Conservation (phyloP, 1,140 invertebrate species). For the Polyergus mexicanus region DNA sequence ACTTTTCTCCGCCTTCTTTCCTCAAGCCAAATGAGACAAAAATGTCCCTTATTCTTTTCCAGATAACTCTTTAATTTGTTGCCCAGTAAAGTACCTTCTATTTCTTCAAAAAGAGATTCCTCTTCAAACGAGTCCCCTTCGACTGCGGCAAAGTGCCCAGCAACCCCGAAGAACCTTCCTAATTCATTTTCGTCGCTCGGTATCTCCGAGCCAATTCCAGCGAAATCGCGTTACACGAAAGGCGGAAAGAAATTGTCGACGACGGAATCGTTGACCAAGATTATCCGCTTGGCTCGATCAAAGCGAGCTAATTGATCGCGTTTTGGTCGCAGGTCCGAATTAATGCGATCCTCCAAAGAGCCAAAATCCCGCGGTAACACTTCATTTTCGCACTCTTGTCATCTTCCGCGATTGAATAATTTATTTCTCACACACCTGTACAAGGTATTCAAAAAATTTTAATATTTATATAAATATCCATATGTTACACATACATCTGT, state of each 20-base stretch:
- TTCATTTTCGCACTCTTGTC: constrained; percentile 10
- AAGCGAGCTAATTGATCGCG: constrained; percentile 68
- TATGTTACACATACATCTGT: not conserved
- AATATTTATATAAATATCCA: constrained; percentile 11
- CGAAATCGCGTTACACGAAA: constrained; percentile 60
- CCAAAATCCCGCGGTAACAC: constrained; percentile 20
- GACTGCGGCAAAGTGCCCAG: constrained; percentile 31
- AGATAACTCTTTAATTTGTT: constrained; percentile 50
- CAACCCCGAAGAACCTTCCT: constrained; percentile 43
- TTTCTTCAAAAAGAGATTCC: constrained; percentile 46
- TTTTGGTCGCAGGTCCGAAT: constrained; percentile 49
- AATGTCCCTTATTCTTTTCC: constrained; percentile 44
- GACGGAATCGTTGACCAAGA: constrained; percentile 61
- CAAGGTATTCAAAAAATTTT: not conserved
- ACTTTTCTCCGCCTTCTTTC: not conserved
- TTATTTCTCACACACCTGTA: not conserved
- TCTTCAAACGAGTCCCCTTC: constrained; percentile 31
- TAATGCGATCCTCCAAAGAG: constrained; percentile 42
- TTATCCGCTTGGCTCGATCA: constrained; percentile 71
- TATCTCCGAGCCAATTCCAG: constrained; percentile 58
- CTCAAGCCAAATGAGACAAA: not conserved
- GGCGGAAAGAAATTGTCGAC: constrained; percentile 64
- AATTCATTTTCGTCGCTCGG: constrained; percentile 68
- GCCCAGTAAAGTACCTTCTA: constrained; percentile 33
- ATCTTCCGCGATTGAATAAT: not conserved